Conservation (phyloP, 2,113 vertebrate species). For the Lontra canadensis region DNA sequence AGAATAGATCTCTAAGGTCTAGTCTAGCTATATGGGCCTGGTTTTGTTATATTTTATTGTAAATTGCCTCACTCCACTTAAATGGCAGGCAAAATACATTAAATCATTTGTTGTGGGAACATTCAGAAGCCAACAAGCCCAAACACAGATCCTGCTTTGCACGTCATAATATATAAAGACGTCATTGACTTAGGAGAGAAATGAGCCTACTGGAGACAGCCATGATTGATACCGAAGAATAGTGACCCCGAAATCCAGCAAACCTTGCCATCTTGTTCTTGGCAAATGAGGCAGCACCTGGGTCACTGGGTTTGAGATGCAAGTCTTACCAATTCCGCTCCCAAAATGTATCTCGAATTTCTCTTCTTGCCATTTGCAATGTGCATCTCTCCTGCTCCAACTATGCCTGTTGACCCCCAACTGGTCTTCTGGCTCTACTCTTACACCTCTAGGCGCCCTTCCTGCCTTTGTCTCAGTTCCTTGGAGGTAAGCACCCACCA, state of each 20-base stretch:
- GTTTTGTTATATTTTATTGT: background rate
- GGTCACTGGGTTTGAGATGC: background rate
- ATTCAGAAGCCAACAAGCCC: background rate
- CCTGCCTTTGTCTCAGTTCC: background rate
- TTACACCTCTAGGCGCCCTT: background rate
- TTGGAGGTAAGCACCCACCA: background rate
- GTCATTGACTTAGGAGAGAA: background rate
- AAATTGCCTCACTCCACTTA: background rate
- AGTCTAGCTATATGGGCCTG: background rate
- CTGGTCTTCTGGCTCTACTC: background rate
- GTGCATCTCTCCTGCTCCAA: background rate
- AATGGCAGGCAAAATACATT: background rate
- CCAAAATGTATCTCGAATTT: background rate
- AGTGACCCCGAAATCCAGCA: background rate
- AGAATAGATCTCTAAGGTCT: background rate
- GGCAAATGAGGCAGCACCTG: background rate
- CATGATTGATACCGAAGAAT: background rate
- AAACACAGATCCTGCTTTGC: background rate
- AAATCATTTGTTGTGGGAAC: background rate
- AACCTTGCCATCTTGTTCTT: background rate
- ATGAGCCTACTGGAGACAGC: background rate
- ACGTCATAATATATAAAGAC: background rate
- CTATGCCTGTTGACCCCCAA: background rate
- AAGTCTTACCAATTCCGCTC: background rate
- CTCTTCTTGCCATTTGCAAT: background rate